Evolutionary conservation across 2,113 vertebrate genomes (phyloP), one percentile per base, ranked within the genome.

Genomic region (Dipodomys stephensi): DNA sequence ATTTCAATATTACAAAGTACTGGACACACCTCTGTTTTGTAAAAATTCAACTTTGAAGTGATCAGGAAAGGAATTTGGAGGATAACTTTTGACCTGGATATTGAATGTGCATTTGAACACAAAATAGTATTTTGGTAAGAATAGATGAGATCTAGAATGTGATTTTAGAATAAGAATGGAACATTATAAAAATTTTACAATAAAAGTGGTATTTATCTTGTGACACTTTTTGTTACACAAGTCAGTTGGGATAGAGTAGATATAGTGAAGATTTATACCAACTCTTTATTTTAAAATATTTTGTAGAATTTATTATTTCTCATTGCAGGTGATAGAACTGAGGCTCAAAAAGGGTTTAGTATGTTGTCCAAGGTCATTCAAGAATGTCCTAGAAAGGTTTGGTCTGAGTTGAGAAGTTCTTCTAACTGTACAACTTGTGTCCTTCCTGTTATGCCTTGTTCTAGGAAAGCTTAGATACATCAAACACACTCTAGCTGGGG

Each of bases 21-120:
- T 79, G 39, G 15, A 0, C 20, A 84, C 2, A 28, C 5, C 12
- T 65, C 53, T 57, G 53, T 57, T 57, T 73, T 57, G 6, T 44
- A 81, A 22, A 57, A 16, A 57, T 57, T 57, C 15, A 53, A 53
- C 49, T 53, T 81, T 88, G 12, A 1, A 71, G 7, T 65, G 13
- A 89, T 23, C 78, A 35, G 32, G 6, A 88, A 95, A 27, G 9
- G 18, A 35, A 60, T 27, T 71, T 53, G 28, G 30, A 39, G 2
- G 13, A 88, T 73, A 69, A 20, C 72, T 6, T 81, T 94, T 90
- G 23, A 81, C 19, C 28, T 89, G 28, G 27, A 76, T 87, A 72
- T 87, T 93, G n/a, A 83, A 87, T 69, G 18, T 86, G 32, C 74
- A 71, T 69, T 73, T 74, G 15, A 86, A 81, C n/a, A 81, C 22